A percentile compares a stretch with the other conserved stretches of the same genome.
These are phyloP conservation scores for Microctenopoma lineatum DNA, from an alignment of 2,797 vertebrate species.

Conservation along the genomic window DNA sequence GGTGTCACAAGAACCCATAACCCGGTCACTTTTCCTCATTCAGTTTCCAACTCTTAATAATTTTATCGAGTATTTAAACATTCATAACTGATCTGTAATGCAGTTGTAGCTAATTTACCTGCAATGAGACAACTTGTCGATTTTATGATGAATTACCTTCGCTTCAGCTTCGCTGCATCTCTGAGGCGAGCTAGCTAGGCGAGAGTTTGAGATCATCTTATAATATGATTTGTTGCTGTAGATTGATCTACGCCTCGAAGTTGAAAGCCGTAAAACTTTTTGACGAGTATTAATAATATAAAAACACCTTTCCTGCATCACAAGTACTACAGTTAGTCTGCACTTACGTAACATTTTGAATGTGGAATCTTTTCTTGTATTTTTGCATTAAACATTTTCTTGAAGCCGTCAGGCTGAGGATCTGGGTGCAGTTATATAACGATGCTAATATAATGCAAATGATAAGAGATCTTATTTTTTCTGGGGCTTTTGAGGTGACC, in stretches of 20 bases:
- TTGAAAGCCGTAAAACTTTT: neutral
- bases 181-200: neutral
- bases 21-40: neutral
- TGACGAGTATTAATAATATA: neutral
- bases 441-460: neutral
- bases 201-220: neutral
- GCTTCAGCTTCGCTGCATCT: neutral
- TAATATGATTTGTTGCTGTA: neutral
- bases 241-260: neutral
- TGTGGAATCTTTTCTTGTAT: too few relatives aligned
- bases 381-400: neutral
- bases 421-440: neutral
- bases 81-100: neutral
- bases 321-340: neutral
- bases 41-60: neutral
- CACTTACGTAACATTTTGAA: too few relatives aligned
- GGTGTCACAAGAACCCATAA: neutral
- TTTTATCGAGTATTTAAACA: slow-evolving; percentile 4
- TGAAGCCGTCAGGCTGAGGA: slow-evolving; percentile 5
- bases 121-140: neutral
- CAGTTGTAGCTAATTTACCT: neutral
- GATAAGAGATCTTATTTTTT: slow-evolving; percentile 10
- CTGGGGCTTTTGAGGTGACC: slow-evolving; percentile 21
- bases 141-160: neutral
- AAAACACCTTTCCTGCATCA: neutral